Evolutionary conservation across 2,888 invertebrate genomes (phyloP), one percentile per base, ranked within the genome.

Genomic region (Acleris holmiana): DNA sequence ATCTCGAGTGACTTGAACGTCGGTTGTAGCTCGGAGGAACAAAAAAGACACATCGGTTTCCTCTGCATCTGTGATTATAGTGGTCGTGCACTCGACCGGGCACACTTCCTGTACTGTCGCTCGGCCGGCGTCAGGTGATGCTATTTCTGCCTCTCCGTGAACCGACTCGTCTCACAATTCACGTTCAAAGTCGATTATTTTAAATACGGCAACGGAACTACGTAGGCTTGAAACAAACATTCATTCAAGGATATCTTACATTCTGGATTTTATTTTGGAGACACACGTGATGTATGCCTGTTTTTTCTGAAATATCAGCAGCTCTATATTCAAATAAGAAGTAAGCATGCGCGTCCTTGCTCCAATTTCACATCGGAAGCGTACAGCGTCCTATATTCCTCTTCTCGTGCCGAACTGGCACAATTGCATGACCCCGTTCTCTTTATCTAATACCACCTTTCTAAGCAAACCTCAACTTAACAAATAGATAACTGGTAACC

Each of bases 181-280:
- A 88, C 80, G 88, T 87, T 90, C 86, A 87, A 87, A 87, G 87
- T 78, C 85, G 79, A 82, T 82, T 85, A 85, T 85, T 86, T 86
- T 82, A 77, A 84, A 85, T 75, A 75, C 74, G 60, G 68, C 70
- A 75, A 76, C 71, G 68, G 63, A 72, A 72, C 68, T 68, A 60
- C 19, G 57, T 63, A 74, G 72, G 72, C 76, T 80, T 75, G 74
- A 67, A 35, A 69, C 74, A 71, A 74, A 74, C 71, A 69, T 70
- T 68, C 74, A 74, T 47, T 78, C 76, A 75, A 77, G 74, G 73
- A 77, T 78, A 69, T 66, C 19, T 40, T 10, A 47, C 25, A 41
- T 64, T 63, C 67, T 54, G 41, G 35, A 23, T 54, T 57, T 63
- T 59, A 44, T 44, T 44, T 67, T 64, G 47, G 47, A 54, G 54